Evolutionary conservation across 2,797 vertebrate species (phyloP).

Genomic region (Valencia hispanica): DNA sequence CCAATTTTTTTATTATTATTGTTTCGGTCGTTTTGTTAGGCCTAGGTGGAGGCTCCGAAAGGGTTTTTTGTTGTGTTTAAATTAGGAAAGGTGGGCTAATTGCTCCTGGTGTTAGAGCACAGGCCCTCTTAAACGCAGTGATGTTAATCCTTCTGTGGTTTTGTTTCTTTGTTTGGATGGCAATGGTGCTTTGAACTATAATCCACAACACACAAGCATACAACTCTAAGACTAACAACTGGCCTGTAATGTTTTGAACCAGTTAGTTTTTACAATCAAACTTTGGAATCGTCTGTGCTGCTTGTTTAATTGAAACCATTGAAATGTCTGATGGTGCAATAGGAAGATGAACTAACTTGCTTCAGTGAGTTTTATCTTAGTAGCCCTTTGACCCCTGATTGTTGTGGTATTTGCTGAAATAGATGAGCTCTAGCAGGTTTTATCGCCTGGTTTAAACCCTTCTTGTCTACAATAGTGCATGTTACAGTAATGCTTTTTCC

Average conservation of each 20-base stretch:
- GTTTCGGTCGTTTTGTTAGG: too few relatives aligned
- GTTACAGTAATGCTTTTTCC: not conserved
- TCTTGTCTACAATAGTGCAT: not conserved
- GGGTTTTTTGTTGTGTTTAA: slow-evolving; percentile 19
- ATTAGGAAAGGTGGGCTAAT: slow-evolving; percentile 23
- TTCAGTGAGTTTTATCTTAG: not conserved
- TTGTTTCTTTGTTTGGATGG: slow-evolving; percentile 57
- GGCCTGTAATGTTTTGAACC: slow-evolving; percentile 24
- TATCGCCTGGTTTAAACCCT: not conserved
- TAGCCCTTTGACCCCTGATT: not conserved
- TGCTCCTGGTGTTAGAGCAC: slow-evolving; percentile 24
- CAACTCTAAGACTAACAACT: slow-evolving; percentile 37
- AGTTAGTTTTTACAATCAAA: slow-evolving; percentile 18
- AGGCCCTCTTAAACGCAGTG: slow-evolving; percentile 38
- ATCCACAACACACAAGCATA: slow-evolving; percentile 28
- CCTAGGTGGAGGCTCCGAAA: not conserved
- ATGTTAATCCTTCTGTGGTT: slow-evolving; percentile 67
- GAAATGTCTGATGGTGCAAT: not conserved
- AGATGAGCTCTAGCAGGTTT: not conserved
- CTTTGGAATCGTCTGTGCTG: slow-evolving; percentile 6
- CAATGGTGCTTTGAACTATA: slow-evolving; percentile 58
- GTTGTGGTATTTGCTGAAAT: not conserved
- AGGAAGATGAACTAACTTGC: not conserved
- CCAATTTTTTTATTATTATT: too few relatives aligned
- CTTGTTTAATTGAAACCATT: not conserved